Evolutionary conservation across 2,113 vertebrate genomes (phyloP).

Genomic region (Etheostoma cragini): DNA sequence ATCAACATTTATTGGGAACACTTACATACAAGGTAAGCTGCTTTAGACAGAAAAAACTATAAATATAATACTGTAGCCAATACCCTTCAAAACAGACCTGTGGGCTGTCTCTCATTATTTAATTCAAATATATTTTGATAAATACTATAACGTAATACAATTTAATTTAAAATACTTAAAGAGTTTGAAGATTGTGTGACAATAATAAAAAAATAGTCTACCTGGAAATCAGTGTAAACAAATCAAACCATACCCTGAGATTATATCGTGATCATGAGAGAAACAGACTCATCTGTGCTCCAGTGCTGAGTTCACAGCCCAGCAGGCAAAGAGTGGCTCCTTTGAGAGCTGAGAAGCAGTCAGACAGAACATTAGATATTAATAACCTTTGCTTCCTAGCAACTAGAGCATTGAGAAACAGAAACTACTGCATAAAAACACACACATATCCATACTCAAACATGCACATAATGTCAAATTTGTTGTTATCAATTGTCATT

Average conservation of each 20-base stretch:
- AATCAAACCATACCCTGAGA: not conserved
- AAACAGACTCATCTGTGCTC: slow-evolving; percentile 23
- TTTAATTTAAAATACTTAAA: too few relatives aligned
- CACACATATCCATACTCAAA: not conserved
- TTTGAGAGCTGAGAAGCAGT: slow-evolving; percentile 42
- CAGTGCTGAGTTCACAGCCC: slow-evolving; percentile 54
- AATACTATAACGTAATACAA: not conserved
- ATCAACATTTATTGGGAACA: slow-evolving; percentile 24
- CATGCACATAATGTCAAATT: slow-evolving; percentile 8
- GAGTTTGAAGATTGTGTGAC: too few relatives aligned
- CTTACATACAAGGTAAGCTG: slow-evolving; percentile 62
- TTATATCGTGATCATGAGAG: slow-evolving; percentile 12
- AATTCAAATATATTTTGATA: not conserved
- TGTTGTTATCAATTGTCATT: slow-evolving; percentile 9
- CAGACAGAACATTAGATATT: slow-evolving; percentile 65
- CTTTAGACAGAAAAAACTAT: not conserved
- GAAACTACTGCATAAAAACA: slow-evolving; percentile 14
- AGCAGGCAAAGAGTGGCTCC: slow-evolving; percentile 61
- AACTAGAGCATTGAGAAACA: slow-evolving; percentile 61
- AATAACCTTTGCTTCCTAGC: slow-evolving; percentile 77
- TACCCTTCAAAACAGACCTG: not conserved
- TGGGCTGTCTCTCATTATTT: not conserved
- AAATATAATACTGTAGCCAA: not conserved
- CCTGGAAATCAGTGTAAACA: too few relatives aligned
- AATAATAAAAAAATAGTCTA: too few relatives aligned